Conservation (phyloP, 2,113 vertebrate species). For the Recurvirostra avosetta region DNA sequence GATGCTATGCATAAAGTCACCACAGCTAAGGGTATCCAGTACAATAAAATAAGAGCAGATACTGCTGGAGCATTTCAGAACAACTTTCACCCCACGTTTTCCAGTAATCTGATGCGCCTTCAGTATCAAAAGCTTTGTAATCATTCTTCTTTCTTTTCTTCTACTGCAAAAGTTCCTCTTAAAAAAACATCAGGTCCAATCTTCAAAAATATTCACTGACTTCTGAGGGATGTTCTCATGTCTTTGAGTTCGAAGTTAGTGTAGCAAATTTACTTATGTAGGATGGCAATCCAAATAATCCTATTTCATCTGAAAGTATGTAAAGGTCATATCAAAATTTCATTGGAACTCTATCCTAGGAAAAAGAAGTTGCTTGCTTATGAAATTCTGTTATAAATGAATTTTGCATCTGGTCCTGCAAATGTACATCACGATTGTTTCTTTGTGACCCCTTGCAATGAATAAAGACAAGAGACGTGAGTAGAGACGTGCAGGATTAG, state of each 20-base stretch:
- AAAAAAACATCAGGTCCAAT: background rate
- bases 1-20: background rate
- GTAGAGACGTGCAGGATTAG: background rate
- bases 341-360: background rate
- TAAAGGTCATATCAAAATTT: conserved; percentile 31
- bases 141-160: background rate
- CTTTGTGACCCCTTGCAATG: background rate
- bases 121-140: background rate
- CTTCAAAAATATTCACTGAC: background rate
- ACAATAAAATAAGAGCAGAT: background rate
- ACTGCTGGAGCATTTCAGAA: background rate
- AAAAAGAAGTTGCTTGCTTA: conserved; percentile 21
- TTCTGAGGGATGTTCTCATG: background rate
- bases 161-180: background rate
- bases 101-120: background rate
- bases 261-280: conserved; percentile 31
- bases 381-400: conserved; percentile 19
- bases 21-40: background rate
- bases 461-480: background rate
- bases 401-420: conserved; percentile 24
- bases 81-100: background rate
- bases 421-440: background rate
- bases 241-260: background rate
- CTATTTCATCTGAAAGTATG: conserved; percentile 19
- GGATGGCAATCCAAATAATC: conserved; percentile 10